Percentiles rank a stretch among this genome's conserved stretches.
These are phyloP conservation scores for Hydrotaea cyrtoneurina DNA, from an alignment of 2,888 invertebrate genomes.

Conservation along the genomic window DNA sequence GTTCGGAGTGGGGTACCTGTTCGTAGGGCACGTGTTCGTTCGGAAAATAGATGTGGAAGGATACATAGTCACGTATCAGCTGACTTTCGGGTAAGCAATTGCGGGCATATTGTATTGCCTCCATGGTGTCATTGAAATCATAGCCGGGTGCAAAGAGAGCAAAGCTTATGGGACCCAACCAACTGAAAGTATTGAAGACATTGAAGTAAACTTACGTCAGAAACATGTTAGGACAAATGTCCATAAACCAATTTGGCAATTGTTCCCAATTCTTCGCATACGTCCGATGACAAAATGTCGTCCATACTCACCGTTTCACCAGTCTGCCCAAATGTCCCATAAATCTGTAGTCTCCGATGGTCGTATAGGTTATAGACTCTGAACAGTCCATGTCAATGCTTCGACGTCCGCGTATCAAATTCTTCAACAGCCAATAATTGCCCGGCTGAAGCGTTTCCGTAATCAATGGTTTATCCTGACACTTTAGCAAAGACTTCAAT, in stretches of 20 bases:
- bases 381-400: slow-evolving; percentile 81
- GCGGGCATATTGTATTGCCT: slow-evolving; percentile 82
- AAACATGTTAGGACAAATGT: too few relatives aligned
- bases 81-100: slow-evolving; percentile 80
- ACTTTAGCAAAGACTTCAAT: slow-evolving; percentile 39
- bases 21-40: slow-evolving; percentile 82
- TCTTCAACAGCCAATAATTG: slow-evolving; percentile 83
- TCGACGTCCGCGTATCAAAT: slow-evolving; percentile 82
- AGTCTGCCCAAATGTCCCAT: slow-evolving; percentile 84
- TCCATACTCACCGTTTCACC: slow-evolving; percentile 77
- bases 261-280: too few relatives aligned
- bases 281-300: background rate
- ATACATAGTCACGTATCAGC: slow-evolving; percentile 80
- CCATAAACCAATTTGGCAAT: too few relatives aligned
- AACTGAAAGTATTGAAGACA: slow-evolving; percentile 73
- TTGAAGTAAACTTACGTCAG: slow-evolving; percentile 55
- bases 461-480: slow-evolving; percentile 67
- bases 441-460: slow-evolving; percentile 71
- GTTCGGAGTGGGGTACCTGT: slow-evolving; percentile 57
- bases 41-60: slow-evolving; percentile 84
- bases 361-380: slow-evolving; percentile 85
- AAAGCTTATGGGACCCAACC: slow-evolving; percentile 84
- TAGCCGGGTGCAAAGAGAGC: slow-evolving; percentile 84
- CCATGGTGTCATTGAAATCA: slow-evolving; percentile 82
- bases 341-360: slow-evolving; percentile 85